Percentiles rank a stretch among this genome's conserved stretches.
phyloP scores from a whole-genome alignment of 2,888 invertebrate genomes.

The Leptinotarsa peninsularis region DNA sequence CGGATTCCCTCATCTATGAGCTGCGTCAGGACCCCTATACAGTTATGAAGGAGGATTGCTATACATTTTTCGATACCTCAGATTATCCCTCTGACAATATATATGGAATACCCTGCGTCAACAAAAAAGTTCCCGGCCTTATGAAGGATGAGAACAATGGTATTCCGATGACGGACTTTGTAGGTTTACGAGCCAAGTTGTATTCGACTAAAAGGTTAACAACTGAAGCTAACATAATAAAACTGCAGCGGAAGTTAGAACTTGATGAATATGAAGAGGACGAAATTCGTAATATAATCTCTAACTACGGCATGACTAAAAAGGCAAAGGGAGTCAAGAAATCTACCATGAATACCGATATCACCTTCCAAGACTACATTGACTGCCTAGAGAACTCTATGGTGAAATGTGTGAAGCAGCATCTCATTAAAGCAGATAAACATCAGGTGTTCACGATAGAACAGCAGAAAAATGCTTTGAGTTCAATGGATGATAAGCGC shows the following conservation, averaged over 20 bases:
- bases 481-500: neutral
- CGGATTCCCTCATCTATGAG: too few relatives aligned
- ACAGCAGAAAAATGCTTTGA: neutral
- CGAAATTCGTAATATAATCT: neutral
- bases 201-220: neutral
- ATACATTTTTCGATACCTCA: neutral
- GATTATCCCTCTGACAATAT: slow-evolving; percentile 10
- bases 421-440: neutral
- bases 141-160: neutral
- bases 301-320: neutral
- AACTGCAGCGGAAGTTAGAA: neutral
- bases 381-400: neutral
- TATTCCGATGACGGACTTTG: neutral
- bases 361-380: neutral
- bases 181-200: neutral
- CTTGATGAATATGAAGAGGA: neutral
- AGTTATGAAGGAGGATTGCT: slow-evolving; percentile 19
- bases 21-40: slow-evolving; percentile 5
- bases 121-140: slow-evolving; percentile 4
- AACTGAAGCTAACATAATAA: neutral
- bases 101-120: slow-evolving; percentile 18
- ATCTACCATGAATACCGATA: neutral
- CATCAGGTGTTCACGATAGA: neutral
- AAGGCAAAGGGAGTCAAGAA: neutral
- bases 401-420: too few relatives aligned